Evolutionary conservation across 2,113 vertebrate genomes (phyloP).

Genomic region (Anoura caudifer): DNA sequence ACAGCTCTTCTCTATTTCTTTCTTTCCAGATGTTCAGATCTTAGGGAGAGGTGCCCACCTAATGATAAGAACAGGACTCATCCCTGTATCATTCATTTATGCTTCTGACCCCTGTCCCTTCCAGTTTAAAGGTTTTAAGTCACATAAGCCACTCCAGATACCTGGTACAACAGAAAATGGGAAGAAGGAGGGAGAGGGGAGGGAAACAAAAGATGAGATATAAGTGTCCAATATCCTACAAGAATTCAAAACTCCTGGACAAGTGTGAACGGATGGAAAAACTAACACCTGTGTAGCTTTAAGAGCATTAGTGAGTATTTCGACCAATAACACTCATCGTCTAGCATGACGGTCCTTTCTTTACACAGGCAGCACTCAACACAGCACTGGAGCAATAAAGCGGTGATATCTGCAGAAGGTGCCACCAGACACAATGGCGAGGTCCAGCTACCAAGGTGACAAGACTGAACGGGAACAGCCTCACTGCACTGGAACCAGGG

Average conservation of each 20-base stretch:
- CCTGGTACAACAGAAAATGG: background rate
- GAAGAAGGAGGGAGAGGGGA: fast-evolving
- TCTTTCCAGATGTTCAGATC: background rate
- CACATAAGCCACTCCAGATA: background rate
- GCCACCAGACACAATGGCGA: background rate
- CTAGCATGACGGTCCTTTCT: background rate
- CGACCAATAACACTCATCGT: background rate
- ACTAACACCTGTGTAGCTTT: background rate
- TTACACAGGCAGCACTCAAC: background rate
- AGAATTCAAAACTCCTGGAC: background rate
- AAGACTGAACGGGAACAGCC: background rate
- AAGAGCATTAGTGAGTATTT: background rate
- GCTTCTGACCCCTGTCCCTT: background rate
- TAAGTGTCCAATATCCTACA: background rate
- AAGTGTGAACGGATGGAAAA: background rate
- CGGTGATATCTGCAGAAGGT: background rate
- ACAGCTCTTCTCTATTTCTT: background rate
- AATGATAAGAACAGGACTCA: background rate
- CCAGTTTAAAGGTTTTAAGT: background rate
- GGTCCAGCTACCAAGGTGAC: slow-evolving; percentile 9
- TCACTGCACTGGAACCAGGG: slow-evolving; percentile 8
- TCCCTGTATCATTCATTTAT: background rate
- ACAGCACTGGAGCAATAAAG: background rate
- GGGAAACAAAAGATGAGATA: background rate
- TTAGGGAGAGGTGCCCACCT: background rate